phyloP scores from a whole-genome alignment of 2,797 vertebrate genomes.

The Acanthornis magna region DNA sequence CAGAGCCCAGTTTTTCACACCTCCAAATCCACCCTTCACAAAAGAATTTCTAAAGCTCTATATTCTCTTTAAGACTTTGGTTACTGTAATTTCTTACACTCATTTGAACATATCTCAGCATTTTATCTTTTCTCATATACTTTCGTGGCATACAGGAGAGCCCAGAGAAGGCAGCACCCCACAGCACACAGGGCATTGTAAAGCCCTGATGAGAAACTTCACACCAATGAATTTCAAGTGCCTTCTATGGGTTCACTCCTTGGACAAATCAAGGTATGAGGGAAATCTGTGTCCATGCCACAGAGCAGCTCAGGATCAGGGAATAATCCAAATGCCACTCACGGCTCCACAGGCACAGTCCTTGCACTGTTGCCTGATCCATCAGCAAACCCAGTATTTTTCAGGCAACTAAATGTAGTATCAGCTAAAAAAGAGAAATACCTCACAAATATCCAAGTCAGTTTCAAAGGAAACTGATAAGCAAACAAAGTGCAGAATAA shows the following conservation, averaged over 20 bases:
- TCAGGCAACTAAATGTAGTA: neutral
- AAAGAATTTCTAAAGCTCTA: neutral
- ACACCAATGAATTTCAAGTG: neutral
- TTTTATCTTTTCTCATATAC: neutral
- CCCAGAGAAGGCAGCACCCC: neutral
- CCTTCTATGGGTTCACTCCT: neutral
- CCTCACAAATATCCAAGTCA: neutral
- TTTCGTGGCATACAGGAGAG: neutral
- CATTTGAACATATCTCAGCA: neutral
- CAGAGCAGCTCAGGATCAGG: neutral
- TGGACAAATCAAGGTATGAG: neutral
- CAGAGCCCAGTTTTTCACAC: neutral
- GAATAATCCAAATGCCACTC: neutral
- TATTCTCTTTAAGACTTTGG: neutral
- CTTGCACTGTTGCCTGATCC: neutral
- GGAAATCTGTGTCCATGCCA: neutral
- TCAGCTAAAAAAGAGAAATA: neutral
- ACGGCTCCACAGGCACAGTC: rapidly evolving
- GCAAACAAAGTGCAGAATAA: neutral
- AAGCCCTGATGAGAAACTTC: neutral
- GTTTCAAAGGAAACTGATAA: neutral
- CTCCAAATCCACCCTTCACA: neutral
- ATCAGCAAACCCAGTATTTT: neutral
- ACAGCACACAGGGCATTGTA: neutral
- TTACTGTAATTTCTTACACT: neutral